Evolutionary conservation across 1,140 invertebrate species (phyloP), one percentile per base, ranked within the genome.

Genomic region (Sycophila sp.): DNA sequence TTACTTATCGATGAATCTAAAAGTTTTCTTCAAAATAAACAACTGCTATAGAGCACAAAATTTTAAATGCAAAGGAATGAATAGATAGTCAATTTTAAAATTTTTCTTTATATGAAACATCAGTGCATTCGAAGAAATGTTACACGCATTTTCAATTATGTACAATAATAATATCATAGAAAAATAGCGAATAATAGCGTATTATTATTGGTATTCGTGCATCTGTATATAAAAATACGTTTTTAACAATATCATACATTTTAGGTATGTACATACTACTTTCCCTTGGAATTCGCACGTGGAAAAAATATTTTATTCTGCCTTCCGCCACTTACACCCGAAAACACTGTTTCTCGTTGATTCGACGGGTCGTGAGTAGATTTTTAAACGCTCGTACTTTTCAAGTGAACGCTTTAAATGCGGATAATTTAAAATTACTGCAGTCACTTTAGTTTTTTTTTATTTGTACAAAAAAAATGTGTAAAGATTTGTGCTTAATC

Each of bases 71-170:
- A 19, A 17, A 30, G 24, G 13, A 53, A 53, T 53, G 26, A 53
- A 47, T 8, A 47, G 42, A 47, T 22, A 47, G 19, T 47, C 42
- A 19, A 17, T 10, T 47, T 47, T n/a, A n/a, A n/a, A n/a, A n/a
- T n/a, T n/a, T n/a, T n/a, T n/a, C n/a, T n/a, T n/a, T 47, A 15
- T 53, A n/a, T 63, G 17, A 40, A 58, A 58, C 40, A 6, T 56
- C 40, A 58, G 60, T 63, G 60, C 68, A 70, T 64, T 70, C 68
- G 53, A 64, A 34, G 28, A 70, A 58, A 10, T 64, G 38, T n/a
- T 70, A 70, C 68, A 70, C 47, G n/a, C 30, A 63, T 45, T 63
- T 45, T 70, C n/a, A n/a, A 7, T 10, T 58, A 64, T 70, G 64
- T 28, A 64, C 51, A 64, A 1, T 70, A 64, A 10, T 63, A 63